phyloP scores from a whole-genome alignment of 2,113 vertebrate genomes.

The Amblyornis subalaris region DNA sequence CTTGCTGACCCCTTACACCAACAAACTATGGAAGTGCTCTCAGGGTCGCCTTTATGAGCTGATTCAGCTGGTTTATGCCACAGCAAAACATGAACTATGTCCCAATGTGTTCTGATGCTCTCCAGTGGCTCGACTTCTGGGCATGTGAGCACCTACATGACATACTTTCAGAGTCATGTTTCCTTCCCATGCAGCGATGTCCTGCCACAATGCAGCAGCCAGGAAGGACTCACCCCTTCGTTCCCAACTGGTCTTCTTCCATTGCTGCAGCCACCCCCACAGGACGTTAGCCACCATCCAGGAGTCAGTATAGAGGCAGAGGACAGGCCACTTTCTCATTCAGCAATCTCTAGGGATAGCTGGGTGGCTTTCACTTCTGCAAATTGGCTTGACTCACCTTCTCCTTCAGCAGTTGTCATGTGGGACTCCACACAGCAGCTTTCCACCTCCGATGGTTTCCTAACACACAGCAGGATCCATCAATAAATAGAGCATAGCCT shows the following conservation, averaged over 20 bases:
- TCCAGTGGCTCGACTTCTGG: fast-evolving
- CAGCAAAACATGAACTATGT: not conserved
- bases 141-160: fast-evolving
- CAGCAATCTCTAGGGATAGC: not conserved
- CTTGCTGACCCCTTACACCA: not conserved
- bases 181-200: fast-evolving
- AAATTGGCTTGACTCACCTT: not conserved
- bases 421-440: not conserved
- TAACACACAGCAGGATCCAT: not conserved
- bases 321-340: not conserved
- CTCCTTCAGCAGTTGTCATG: not conserved
- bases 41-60: not conserved
- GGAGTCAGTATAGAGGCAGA: not conserved
- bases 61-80: not conserved
- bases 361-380: not conserved
- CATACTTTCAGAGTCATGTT: fast-evolving
- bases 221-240: not conserved
- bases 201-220: too few species aligned
- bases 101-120: not conserved
- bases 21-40: not conserved
- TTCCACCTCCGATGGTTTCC: not conserved
- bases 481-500: not conserved
- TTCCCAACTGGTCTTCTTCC: not conserved
- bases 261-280: not conserved
- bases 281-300: not conserved